Evolutionary conservation across 1,140 invertebrate genomes (phyloP), one percentile per base, ranked within the genome.

Genomic region (Contarinia nasturtii): DNA sequence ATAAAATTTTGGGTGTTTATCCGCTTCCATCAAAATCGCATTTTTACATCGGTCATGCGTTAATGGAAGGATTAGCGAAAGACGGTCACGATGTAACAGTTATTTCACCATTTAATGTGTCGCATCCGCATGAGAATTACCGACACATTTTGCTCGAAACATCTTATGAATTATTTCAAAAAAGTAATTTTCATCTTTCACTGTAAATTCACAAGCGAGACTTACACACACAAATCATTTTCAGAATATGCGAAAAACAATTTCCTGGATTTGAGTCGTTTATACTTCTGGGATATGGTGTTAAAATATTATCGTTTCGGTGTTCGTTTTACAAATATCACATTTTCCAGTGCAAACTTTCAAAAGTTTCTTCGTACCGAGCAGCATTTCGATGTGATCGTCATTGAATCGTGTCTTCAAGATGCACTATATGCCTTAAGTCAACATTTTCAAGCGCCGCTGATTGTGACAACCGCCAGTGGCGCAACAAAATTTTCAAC

Each of bases 1-100:
- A 43, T 43, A 60, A 60, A 45, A 55, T 57, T 27, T 49, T 63
- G 33, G 62, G 66, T 7, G 45, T 76, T 2, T 66, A 73, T 45
- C 65, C 67, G 0, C 58, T 69, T 3, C 56, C 58, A 0, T 67
- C 59, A 0, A 68, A 66, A 51, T 78, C 75, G 41, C 76, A 78
- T 52, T 73, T 67, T 45, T 63, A 70, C 42, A 63, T 75, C 45
- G 71, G 72, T 0, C 52, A 59, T n/a, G 52, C 54, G 10, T 57
- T 70, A 44, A 42, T 70, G 0, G 61, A 63, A 42, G 59, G 59
- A 38, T 51, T 73, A 33, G 57, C 61, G 0, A 49, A 52, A 17
- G 52, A 60, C 19, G 67, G 67, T n/a, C 70, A 72, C 53, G 57
- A 71, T 47, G 58, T 70, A 0, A 69, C 64, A 5, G 59, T 68